Conservation (phyloP, 2,113 vertebrate species). For the Nycticorax nycticorax region DNA sequence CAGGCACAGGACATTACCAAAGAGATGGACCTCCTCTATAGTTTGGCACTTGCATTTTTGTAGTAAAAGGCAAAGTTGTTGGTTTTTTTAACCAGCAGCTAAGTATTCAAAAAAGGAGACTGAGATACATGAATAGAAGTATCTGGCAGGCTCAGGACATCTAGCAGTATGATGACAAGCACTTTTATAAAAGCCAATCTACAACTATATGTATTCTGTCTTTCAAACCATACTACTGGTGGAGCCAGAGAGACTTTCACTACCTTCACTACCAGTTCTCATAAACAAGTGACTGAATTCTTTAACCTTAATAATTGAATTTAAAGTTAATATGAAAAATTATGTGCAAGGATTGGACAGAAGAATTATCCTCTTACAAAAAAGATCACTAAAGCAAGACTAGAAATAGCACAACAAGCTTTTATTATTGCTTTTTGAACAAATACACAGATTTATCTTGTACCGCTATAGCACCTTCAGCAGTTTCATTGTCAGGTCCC, state of each 20-base stretch:
- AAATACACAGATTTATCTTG: conserved; percentile 42
- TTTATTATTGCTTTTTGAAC: conserved; percentile 12
- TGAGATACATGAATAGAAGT: accelerated
- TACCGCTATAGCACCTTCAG: conserved; percentile 23
- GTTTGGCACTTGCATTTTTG: neutral
- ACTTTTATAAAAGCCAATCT: neutral
- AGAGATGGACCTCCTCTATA: neutral
- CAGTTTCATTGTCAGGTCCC: conserved; percentile 51
- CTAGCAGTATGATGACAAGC: neutral
- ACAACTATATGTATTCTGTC: neutral
- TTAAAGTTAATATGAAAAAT: neutral
- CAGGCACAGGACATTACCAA: neutral
- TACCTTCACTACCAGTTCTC: neutral
- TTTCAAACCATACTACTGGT: neutral
- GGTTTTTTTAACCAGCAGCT: neutral
- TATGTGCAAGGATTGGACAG: neutral
- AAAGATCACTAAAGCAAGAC: neutral
- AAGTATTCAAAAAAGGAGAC: neutral
- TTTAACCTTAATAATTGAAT: neutral
- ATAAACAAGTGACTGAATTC: neutral
- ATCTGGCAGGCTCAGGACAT: neutral
- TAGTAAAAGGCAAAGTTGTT: neutral
- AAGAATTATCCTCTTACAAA: neutral
- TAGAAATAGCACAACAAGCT: neutral
- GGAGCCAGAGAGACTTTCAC: neutral